These are phyloP conservation scores for Pluvianellus socialis DNA, from an alignment of 2,113 vertebrate genomes.

Conservation along the genomic window DNA sequence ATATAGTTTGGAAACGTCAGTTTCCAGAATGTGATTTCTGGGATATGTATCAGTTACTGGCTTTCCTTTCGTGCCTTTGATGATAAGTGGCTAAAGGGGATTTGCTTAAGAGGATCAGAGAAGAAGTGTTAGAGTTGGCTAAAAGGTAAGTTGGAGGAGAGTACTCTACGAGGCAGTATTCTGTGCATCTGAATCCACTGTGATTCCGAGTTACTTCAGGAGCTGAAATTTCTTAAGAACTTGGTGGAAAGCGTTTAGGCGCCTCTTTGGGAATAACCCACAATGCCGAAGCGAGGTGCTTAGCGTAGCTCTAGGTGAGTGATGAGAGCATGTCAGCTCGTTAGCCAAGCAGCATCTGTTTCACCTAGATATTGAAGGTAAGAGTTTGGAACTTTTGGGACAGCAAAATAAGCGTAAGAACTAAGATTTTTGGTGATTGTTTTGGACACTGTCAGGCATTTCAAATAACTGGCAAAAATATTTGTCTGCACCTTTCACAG, in stretches of 20 bases:
- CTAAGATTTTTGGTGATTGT: background rate
- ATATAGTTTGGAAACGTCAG: background rate
- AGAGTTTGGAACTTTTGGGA: background rate
- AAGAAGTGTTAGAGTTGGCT: background rate
- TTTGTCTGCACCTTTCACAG: background rate
- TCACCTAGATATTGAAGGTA: background rate
- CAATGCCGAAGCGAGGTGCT: background rate
- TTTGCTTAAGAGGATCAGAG: conserved; percentile 14
- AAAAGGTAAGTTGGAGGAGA: background rate
- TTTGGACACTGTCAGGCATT: background rate
- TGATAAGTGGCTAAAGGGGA: background rate
- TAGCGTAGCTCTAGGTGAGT: background rate
- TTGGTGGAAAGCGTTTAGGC: background rate
- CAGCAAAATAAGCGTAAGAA: background rate
- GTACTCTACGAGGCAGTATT: background rate
- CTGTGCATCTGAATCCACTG: background rate
- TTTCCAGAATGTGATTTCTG: background rate
- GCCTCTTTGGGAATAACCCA: background rate
- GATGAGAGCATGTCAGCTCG: background rate
- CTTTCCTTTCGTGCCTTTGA: background rate
- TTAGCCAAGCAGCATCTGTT: background rate
- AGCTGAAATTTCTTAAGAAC: background rate
- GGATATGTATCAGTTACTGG: background rate
- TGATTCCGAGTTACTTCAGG: background rate
- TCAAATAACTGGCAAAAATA: background rate